These are phyloP conservation scores for Andrena flavipes DNA, from an alignment of 2,888 invertebrate species.

Conservation along the genomic window DNA sequence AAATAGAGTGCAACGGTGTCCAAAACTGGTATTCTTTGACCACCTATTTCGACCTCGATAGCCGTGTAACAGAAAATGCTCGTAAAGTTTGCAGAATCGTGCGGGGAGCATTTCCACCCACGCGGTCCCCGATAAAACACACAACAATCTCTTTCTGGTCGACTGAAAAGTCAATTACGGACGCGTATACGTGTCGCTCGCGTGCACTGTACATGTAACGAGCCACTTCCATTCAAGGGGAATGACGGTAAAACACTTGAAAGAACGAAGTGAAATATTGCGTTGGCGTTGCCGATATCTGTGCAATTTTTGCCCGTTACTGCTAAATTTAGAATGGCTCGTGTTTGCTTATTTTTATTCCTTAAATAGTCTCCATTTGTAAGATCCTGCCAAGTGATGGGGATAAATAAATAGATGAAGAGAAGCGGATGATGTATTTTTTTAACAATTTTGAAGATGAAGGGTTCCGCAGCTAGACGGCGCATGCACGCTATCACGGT, in stretches of 20 bases:
- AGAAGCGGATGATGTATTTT: too few species aligned
- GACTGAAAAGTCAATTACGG: conserved; percentile 48
- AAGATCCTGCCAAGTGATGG: neutral
- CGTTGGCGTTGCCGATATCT: neutral
- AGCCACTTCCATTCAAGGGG: conserved; percentile 30
- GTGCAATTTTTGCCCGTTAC: neutral
- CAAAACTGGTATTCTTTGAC: neutral
- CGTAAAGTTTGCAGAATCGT: conserved; percentile 47
- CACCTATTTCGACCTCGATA: neutral
- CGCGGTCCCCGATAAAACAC: conserved; percentile 51
- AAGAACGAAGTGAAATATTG: neutral
- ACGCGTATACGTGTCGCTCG: conserved; percentile 28
- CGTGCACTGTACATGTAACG: neutral
- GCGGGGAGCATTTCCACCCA: conserved; percentile 49
- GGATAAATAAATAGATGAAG: too few species aligned
- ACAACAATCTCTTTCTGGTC: conserved; percentile 40
- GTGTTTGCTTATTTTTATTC: neutral
- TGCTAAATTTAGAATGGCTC: neutral
- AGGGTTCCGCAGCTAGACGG: neutral
- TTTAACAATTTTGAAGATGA: neutral
- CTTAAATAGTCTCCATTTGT: too few species aligned
- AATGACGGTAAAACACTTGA: neutral
- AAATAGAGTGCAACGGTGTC: neutral
- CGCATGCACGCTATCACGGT: conserved; percentile 18
- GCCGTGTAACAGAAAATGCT: conserved; percentile 49